These are phyloP conservation scores for Bambusicola thoracicus DNA, from an alignment of 2,113 vertebrate species.

Conservation along the genomic window DNA sequence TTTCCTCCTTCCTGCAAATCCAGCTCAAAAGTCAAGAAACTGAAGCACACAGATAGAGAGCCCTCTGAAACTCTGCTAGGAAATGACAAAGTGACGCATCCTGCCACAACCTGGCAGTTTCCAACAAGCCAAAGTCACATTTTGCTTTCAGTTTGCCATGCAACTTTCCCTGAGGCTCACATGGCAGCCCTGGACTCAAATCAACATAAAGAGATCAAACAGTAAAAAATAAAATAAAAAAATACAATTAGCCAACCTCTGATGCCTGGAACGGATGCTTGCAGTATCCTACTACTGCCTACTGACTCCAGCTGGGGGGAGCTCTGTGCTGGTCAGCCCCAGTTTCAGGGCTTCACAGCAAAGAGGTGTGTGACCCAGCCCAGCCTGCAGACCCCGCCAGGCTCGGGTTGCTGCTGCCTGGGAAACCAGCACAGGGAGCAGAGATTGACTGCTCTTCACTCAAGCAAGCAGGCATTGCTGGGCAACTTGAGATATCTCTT, in stretches of 20 bases:
- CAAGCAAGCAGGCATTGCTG: fast-evolving
- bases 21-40: fast-evolving
- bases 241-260: background rate
- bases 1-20: background rate
- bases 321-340: fast-evolving
- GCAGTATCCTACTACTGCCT: background rate
- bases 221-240: too few relatives aligned
- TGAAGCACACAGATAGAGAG: fast-evolving
- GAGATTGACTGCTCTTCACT: background rate
- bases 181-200: background rate
- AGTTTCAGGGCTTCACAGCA: background rate
- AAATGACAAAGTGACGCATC: fast-evolving
- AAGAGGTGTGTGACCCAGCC: background rate
- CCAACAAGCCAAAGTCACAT: background rate
- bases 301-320: background rate
- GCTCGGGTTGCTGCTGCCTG: background rate
- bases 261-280: background rate
- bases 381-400: background rate
- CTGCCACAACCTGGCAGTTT: background rate
- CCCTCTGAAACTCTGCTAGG: fast-evolving
- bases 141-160: background rate
- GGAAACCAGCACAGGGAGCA: background rate
- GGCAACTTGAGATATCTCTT: background rate
- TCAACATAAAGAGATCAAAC: fast-evolving
- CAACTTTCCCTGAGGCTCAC: background rate